Evolutionary conservation across 2,888 invertebrate species (phyloP), one percentile per base, ranked within the genome.

Genomic region (Brachypterus glaber): DNA sequence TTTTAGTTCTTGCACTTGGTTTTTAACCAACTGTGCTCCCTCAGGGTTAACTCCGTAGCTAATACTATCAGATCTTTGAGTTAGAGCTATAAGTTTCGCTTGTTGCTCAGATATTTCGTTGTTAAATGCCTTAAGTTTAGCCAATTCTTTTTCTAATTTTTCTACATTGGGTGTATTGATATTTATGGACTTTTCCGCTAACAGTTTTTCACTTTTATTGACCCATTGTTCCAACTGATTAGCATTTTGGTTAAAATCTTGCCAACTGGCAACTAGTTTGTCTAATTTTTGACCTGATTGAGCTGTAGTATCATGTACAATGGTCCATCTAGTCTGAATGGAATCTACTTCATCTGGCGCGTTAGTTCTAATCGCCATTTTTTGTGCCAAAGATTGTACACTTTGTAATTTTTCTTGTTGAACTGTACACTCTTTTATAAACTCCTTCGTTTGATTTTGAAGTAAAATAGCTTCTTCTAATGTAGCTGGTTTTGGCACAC

Each of bases 31-130:
- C 2, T 70, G 70, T 0, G 81, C 80, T 3, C 87, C 88, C 61
- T 90, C 89, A 1, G 86, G 76, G 25, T 83, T 78, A 33, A 90
- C 68, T 45, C 76, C 76, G 51, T 86, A 79, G 41, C 82, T 79
- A 14, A 90, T 80, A 39, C 79, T 77, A 58, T 91, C 90, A 45
- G 82, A 81, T 30, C 74, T 76, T 60, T 89, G 87, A 0, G 84
- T 84, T 29, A 91, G 61, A 1, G 79, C 74, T 26, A 88, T 82
- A 30, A 90, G 67, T 59, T 86, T 85, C 0, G 85, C 82, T 64
- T 88, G 86, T 52, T 89, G 87, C 55, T 85, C 83, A 0, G 84
- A 82, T 47, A 92, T 79, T 58, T 89, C 87, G 54, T 87, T 86
- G 47, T 84, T 85, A 45, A 83, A 79, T 1, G 82, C 82, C 60